Evolutionary conservation across 2,113 vertebrate genomes (phyloP).

Genomic region (rabbit (Oryctolagus cuniculus)): DNA sequence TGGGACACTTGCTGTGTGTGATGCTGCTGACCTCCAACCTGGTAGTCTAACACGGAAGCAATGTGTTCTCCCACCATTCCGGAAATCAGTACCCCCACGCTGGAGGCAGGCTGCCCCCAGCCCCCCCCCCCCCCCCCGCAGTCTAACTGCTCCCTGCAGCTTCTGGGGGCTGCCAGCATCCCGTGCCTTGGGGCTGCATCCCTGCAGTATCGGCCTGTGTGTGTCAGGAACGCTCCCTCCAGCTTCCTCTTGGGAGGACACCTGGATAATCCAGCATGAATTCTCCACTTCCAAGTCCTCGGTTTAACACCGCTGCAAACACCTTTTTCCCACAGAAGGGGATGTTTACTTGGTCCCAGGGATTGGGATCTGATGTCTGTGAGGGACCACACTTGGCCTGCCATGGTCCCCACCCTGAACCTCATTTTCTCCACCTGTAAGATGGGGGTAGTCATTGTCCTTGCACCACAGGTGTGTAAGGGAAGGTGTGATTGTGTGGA

Average conservation of each 20-base stretch:
- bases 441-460: not conserved
- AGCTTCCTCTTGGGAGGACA: not conserved
- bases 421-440: not conserved
- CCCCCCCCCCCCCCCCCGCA: too few species aligned
- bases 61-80: not conserved
- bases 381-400: not conserved
- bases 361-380: not conserved
- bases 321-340: not conserved
- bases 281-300: not conserved
- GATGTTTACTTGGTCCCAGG: not conserved
- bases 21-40: not conserved
- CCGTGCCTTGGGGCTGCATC: not conserved
- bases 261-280: not conserved
- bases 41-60: not conserved
- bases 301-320: not conserved
- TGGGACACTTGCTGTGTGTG: not conserved
- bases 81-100: not conserved
- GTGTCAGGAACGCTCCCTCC: not conserved
- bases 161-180: not conserved
- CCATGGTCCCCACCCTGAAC: not conserved
- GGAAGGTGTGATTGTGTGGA: not conserved
- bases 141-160: not conserved
- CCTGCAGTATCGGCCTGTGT: not conserved
- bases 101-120: not conserved
- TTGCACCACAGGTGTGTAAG: not conserved